Conservation (phyloP, 2,888 invertebrate species). For the Chrysolina americana region DNA sequence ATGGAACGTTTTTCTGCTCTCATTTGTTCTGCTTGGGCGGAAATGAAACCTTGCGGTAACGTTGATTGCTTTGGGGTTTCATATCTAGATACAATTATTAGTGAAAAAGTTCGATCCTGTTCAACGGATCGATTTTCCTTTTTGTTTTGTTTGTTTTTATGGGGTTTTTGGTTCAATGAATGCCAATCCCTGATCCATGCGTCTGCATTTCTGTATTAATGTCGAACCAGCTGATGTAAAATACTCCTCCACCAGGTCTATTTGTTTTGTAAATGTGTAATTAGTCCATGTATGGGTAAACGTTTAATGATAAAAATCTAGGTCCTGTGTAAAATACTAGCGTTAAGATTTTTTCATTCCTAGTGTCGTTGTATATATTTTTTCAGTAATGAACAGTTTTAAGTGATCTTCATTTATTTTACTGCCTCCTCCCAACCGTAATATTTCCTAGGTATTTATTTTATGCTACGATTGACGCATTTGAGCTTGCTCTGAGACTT, state of each 20-base stretch:
- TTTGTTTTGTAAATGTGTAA: slow-evolving; percentile 22
- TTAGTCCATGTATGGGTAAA: not conserved
- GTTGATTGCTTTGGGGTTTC: slow-evolving; percentile 2
- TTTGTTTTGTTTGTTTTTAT: slow-evolving; percentile 5
- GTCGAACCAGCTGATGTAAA: slow-evolving; percentile 23
- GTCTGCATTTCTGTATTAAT: not conserved
- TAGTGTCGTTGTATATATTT: not conserved
- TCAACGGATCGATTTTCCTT: not conserved
- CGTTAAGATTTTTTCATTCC: not conserved
- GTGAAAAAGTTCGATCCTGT: not conserved
- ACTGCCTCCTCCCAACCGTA: not conserved
- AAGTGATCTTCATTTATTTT: not conserved
- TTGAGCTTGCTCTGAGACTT: too few relatives aligned
- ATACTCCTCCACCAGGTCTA: slow-evolving; percentile 26
- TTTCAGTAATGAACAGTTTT: not conserved
- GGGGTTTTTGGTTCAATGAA: not conserved
- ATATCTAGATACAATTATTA: not conserved
- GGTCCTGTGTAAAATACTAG: slow-evolving; percentile 11
- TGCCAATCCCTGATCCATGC: not conserved
- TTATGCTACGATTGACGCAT: too few relatives aligned
- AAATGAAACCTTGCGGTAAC: slow-evolving; percentile 11
- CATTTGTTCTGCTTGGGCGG: not conserved
- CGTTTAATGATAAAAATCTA: not conserved
- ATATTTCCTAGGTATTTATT: too few relatives aligned
- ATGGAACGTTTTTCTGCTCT: not conserved